Evolutionary conservation across 2,113 vertebrate genomes (phyloP).

Genomic region (Cnemophilus loriae): DNA sequence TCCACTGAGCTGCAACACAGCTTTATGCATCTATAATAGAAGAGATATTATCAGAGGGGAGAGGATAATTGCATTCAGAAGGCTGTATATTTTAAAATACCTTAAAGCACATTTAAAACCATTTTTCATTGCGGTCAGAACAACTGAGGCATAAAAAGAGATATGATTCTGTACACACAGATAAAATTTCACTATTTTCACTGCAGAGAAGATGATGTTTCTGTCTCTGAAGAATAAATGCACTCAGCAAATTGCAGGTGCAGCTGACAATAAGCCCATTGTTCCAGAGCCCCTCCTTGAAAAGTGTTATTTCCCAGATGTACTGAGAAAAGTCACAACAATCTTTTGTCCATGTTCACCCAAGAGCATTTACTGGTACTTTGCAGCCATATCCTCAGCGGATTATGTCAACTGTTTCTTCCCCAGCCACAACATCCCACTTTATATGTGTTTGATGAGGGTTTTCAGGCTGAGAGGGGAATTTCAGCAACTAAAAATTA

Average conservation of each 20-base stretch:
- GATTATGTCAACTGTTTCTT: not conserved
- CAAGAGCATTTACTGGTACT: not conserved
- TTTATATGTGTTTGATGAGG: not conserved
- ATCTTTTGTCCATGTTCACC: not conserved
- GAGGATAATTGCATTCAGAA: not conserved
- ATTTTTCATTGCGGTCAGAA: not conserved
- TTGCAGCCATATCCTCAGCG: not conserved
- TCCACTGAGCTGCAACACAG: slow-evolving; percentile 17
- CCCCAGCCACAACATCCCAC: not conserved
- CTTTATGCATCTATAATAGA: not conserved
- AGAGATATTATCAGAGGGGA: not conserved
- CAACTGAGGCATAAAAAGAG: not conserved
- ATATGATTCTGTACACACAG: not conserved
- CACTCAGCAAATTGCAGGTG: not conserved
- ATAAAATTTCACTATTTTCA: not conserved
- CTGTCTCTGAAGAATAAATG: not conserved
- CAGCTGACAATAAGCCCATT: not conserved
- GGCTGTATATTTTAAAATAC: not conserved
- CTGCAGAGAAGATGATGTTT: not conserved
- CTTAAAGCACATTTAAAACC: not conserved
- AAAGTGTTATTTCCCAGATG: not conserved
- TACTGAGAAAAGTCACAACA: not conserved
- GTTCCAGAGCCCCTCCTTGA: not conserved
- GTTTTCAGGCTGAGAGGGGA: not conserved
- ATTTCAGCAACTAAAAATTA: not conserved